Evolutionary conservation across 2,888 invertebrate species (phyloP).

Genomic region (Aphrophora alni): DNA sequence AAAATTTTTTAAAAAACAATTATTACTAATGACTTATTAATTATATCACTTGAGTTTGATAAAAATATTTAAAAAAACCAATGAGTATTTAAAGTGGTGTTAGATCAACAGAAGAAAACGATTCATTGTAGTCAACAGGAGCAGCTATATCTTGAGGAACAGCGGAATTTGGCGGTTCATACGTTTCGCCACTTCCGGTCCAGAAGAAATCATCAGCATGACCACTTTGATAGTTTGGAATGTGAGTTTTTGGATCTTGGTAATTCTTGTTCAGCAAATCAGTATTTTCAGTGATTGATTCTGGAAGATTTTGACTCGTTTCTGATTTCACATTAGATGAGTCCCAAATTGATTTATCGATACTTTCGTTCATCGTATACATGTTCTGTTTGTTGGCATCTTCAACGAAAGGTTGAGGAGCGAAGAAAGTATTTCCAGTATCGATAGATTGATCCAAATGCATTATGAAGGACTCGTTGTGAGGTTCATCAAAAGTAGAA

Average conservation of each 20-base stretch:
- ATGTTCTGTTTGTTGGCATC: not conserved
- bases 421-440: not conserved
- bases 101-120: not conserved
- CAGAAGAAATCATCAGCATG: not conserved
- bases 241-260: not conserved
- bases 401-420: not conserved
- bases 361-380: not conserved
- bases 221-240: not conserved
- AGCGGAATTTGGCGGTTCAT: not conserved
- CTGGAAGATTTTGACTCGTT: not conserved
- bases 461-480: not conserved
- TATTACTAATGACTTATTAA: no score
- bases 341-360: not conserved
- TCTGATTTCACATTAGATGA: not conserved
- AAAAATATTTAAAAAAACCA: not conserved
- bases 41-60: no score
- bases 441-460: not conserved
- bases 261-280: not conserved
- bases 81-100: not conserved
- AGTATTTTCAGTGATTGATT: not conserved
- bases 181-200: not conserved
- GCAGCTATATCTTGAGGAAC: not conserved
- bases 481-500: not conserved
- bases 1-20: no score
- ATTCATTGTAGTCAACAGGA: not conserved